Evolutionary conservation across 2,888 invertebrate genomes (phyloP).

Genomic region (Diogma glabrata): DNA sequence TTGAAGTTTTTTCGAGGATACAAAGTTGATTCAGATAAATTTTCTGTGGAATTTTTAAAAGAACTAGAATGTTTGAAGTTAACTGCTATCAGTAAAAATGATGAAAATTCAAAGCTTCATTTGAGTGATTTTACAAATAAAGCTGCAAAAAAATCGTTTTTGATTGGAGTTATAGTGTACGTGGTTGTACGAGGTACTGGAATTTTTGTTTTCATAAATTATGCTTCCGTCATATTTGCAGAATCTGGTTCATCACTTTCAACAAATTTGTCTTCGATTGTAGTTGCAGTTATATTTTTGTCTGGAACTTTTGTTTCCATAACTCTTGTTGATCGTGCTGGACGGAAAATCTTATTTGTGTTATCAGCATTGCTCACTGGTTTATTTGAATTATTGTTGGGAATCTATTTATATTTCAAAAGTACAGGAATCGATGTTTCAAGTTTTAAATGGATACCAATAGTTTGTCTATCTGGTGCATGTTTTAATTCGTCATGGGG

Average conservation of each 20-base stretch:
- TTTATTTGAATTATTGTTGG: conserved; percentile 3
- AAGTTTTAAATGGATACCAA: conserved; percentile 21
- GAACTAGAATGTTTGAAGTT: neutral
- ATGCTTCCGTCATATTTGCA: conserved; percentile 32
- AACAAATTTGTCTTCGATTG: neutral
- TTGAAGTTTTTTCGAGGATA: conserved; percentile 29
- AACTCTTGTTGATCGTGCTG: neutral
- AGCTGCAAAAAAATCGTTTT: conserved; percentile 26
- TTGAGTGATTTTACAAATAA: conserved; percentile 16
- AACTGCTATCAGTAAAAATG: neutral
- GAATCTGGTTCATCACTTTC: neutral
- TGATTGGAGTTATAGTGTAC: conserved; percentile 29
- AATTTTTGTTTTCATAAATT: conserved; percentile 32
- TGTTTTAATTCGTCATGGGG: conserved; percentile 27
- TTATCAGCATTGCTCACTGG: conserved; percentile 1
- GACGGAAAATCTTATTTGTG: conserved; percentile 9
- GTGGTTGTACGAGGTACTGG: conserved; percentile 30
- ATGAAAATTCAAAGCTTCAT: neutral
- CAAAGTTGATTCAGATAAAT: neutral
- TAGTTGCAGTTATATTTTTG: conserved; percentile 6
- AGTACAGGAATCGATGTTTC: neutral
- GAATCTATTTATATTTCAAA: conserved; percentile 4
- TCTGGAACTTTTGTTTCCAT: conserved; percentile 8
- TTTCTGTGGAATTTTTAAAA: neutral
- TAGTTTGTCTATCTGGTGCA: conserved; percentile 22